Evolutionary conservation across 2,113 vertebrate genomes (phyloP).

Genomic region (Chitala chitala): DNA sequence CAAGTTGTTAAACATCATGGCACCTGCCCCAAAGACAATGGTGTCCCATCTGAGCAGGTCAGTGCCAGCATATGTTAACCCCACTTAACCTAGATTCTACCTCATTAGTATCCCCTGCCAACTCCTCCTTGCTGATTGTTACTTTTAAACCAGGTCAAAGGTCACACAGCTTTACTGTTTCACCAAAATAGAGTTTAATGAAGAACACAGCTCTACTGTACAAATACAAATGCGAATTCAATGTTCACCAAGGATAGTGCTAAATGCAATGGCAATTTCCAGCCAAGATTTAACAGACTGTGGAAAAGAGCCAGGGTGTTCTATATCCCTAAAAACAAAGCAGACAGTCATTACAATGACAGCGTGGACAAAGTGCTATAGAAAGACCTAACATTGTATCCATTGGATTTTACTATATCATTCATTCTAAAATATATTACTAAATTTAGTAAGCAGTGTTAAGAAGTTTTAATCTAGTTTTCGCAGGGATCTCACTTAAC

Average conservation of each 20-base stretch:
- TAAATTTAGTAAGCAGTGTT: background rate
- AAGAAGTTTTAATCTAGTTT: background rate
- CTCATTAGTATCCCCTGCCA: too few relatives aligned
- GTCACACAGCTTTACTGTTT: background rate
- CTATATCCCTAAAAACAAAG: background rate
- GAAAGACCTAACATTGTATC: background rate
- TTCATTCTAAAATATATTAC: slow-evolving; percentile 5
- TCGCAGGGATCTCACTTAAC: background rate
- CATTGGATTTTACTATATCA: background rate
- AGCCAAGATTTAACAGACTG: background rate
- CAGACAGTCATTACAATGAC: too few relatives aligned
- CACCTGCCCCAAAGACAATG: too few relatives aligned
- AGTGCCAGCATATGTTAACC: too few relatives aligned
- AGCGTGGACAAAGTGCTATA: too few relatives aligned
- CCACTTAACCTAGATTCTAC: too few relatives aligned
- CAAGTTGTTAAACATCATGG: too few relatives aligned
- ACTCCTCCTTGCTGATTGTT: background rate
- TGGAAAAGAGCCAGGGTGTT: background rate
- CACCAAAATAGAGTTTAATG: background rate
- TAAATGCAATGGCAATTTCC: background rate
- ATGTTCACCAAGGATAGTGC: background rate
- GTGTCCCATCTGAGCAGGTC: too few relatives aligned
- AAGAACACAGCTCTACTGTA: background rate
- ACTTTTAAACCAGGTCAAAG: background rate
- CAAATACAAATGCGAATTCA: background rate